These are phyloP conservation scores for Temnothorax rugatulus DNA, from an alignment of 2,888 invertebrate species.

Conservation along the genomic window DNA sequence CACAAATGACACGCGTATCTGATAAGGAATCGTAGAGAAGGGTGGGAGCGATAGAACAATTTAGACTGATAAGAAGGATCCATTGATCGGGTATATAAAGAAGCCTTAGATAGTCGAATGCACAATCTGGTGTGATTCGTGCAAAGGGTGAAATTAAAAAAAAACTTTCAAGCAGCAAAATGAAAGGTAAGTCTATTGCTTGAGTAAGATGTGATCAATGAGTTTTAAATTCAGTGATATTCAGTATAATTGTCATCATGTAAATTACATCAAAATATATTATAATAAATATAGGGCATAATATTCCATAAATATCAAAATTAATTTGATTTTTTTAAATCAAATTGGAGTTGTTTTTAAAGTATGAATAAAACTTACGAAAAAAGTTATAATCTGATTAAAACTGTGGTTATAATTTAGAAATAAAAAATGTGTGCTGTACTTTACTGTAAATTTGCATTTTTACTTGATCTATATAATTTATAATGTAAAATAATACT, in stretches of 20 bases:
- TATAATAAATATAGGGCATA: not conserved
- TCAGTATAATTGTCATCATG: not conserved
- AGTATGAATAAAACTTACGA: not conserved
- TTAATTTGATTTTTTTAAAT: not conserved
- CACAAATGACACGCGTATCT: not conserved
- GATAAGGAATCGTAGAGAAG: constrained; percentile 37
- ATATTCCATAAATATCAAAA: not conserved
- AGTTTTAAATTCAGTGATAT: not conserved
- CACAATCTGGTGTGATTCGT: not conserved
- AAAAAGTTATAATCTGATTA: not conserved
- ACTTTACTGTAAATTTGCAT: not conserved
- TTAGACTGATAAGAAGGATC: constrained; percentile 54
- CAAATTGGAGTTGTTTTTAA: not conserved
- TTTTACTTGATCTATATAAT: not conserved
- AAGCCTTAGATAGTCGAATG: not conserved
- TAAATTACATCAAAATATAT: not conserved
- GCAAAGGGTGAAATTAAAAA: constrained; percentile 2
- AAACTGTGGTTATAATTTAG: not conserved
- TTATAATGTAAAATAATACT: not conserved
- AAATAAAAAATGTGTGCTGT: not conserved
- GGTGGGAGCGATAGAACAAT: constrained; percentile 6
- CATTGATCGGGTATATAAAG: constrained; percentile 66
- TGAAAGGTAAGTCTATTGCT: constrained; percentile 65
- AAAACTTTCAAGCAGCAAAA: constrained; percentile 40
- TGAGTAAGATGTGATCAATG: not conserved